Evolutionary conservation across 2,797 vertebrate genomes (phyloP).

Genomic region (Protosalanx chinensis): DNA sequence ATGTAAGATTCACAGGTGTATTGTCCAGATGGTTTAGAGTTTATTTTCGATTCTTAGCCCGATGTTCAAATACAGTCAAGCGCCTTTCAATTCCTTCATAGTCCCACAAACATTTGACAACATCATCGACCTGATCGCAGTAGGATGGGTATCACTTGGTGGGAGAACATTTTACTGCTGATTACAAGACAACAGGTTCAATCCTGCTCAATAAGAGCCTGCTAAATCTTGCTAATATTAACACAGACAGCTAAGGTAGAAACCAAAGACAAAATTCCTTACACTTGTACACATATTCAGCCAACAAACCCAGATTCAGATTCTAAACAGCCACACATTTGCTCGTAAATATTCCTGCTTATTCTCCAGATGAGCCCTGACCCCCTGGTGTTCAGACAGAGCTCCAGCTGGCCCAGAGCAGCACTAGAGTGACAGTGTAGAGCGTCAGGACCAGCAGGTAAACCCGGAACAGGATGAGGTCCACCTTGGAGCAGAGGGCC

Average conservation of each 20-base stretch:
- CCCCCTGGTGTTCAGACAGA: slow-evolving; percentile 44
- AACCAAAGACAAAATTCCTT: too few relatives aligned
- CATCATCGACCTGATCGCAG: too few relatives aligned
- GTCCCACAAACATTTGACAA: too few relatives aligned
- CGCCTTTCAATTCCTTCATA: background rate
- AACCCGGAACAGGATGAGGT: slow-evolving; percentile 74
- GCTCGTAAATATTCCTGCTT: background rate
- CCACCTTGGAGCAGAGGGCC: slow-evolving; percentile 75
- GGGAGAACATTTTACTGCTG: too few relatives aligned
- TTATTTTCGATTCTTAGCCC: background rate
- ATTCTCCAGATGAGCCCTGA: background rate
- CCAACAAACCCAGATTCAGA: too few relatives aligned
- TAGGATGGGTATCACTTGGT: too few relatives aligned
- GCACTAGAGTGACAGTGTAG: slow-evolving; percentile 73
- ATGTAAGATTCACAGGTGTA: background rate
- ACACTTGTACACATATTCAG: too few relatives aligned
- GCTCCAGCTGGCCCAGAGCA: slow-evolving; percentile 83
- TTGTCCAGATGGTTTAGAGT: background rate
- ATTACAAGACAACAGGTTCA: too few relatives aligned
- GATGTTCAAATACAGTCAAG: background rate
- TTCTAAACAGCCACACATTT: too few relatives aligned
- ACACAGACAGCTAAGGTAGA: too few relatives aligned
- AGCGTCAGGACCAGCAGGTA: slow-evolving; percentile 74
- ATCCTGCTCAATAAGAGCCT: too few relatives aligned
- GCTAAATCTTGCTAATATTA: too few relatives aligned